Evolutionary conservation across 1,140 invertebrate genomes (phyloP).

Genomic region (Chironomus striatipennis): DNA sequence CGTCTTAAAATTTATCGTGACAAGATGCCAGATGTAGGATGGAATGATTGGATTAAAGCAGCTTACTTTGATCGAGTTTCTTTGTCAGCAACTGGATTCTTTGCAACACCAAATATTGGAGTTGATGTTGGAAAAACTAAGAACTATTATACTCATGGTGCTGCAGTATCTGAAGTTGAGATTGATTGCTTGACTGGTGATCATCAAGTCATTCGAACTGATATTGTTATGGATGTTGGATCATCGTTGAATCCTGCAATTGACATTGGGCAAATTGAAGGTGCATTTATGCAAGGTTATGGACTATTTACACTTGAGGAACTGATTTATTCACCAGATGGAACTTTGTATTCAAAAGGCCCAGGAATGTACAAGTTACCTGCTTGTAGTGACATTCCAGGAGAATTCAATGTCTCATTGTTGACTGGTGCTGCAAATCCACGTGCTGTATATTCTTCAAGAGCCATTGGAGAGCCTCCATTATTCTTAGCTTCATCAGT

Average conservation of each 20-base stretch:
- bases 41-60: slow-evolving; percentile 52
- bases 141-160: slow-evolving; percentile 48
- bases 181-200: slow-evolving; percentile 51
- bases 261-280: slow-evolving; percentile 64
- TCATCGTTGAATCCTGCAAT: slow-evolving; percentile 59
- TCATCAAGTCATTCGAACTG: slow-evolving; percentile 53
- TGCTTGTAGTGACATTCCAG: slow-evolving; percentile 79
- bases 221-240: slow-evolving; percentile 64
- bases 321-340: slow-evolving; percentile 59
- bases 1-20: slow-evolving; percentile 47
- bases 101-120: slow-evolving; percentile 43
- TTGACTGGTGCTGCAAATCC: slow-evolving; percentile 81
- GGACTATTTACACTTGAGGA: slow-evolving; percentile 57
- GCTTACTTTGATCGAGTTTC: slow-evolving; percentile 51
- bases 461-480: slow-evolving; percentile 94
- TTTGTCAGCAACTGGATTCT: slow-evolving; percentile 54
- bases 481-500: slow-evolving; percentile 77
- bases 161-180: slow-evolving; percentile 47
- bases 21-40: slow-evolving; percentile 46
- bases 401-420: slow-evolving; percentile 86
- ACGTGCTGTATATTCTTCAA: slow-evolving; percentile 87
- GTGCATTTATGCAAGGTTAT: slow-evolving; percentile 58
- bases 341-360: slow-evolving; percentile 71
- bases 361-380: slow-evolving; percentile 93
- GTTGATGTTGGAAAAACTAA: slow-evolving; percentile 40